Conservation (phyloP, 1,140 invertebrate species). For the Bombus superbus region DNA sequence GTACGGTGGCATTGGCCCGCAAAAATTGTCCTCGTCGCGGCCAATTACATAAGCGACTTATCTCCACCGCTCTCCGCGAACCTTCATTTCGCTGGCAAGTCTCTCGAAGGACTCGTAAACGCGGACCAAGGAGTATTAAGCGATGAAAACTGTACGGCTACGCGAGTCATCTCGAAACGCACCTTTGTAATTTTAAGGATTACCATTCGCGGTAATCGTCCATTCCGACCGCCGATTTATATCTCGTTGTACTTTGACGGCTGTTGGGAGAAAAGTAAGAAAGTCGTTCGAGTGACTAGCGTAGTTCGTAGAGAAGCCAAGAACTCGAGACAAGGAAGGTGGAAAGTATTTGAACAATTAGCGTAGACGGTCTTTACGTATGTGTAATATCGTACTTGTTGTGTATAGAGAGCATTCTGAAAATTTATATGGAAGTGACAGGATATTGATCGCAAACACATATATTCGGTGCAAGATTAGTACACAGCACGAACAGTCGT, state of each 20-base stretch:
- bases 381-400: too few species aligned
- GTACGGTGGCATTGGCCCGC: background rate
- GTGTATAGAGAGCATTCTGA: too few species aligned
- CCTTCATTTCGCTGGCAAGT: too few species aligned
- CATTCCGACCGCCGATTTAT: constrained; percentile 54
- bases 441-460: too few species aligned
- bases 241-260: constrained; percentile 51
- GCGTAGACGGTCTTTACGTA: too few species aligned
- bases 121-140: constrained; percentile 1
- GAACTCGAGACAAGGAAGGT: too few species aligned
- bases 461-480: too few species aligned
- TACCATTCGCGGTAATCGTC: constrained; percentile 48
- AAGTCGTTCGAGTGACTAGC: too few species aligned
- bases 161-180: constrained; percentile 3
- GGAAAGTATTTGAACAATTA: too few species aligned
- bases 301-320: background rate
- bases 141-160: constrained; percentile 17
- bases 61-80: background rate
- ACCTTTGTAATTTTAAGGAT: constrained; percentile 41
- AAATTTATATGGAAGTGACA: too few species aligned
- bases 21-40: constrained; percentile 1
- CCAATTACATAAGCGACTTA: constrained; percentile 40
- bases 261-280: background rate
- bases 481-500: too few species aligned
- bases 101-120: constrained; percentile 33